These are phyloP conservation scores for Drosophila guanche DNA, from an alignment of 1,140 invertebrate genomes.

Conservation along the genomic window DNA sequence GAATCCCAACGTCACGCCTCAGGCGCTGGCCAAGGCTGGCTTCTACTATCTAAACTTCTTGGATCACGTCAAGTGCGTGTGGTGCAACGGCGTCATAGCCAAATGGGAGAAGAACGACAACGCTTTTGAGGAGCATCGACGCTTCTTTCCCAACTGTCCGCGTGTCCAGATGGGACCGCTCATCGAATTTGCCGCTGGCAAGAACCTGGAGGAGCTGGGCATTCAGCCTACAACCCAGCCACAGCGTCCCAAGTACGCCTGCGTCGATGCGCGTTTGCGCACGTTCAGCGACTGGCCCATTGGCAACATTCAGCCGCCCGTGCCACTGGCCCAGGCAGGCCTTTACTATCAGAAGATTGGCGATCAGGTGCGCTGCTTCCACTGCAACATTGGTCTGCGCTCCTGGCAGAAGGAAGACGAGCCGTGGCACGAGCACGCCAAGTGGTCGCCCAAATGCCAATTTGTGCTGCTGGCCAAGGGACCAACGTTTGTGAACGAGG, in stretches of 20 bases:
- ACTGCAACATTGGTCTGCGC: constrained; percentile 93
- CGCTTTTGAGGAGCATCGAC: constrained; percentile 90
- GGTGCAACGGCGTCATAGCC: constrained; percentile 88
- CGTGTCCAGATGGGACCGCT: constrained; percentile 82
- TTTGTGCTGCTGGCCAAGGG: constrained; percentile 92
- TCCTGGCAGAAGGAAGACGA: constrained; percentile 94
- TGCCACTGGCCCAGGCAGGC: constrained; percentile 89
- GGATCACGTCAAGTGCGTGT: constrained; percentile 92
- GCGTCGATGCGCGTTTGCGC: constrained; percentile 86
- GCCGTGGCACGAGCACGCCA: constrained; percentile 95
- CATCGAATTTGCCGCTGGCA: constrained; percentile 72
- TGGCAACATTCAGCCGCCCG: constrained; percentile 86
- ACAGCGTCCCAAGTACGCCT: constrained; percentile 86
- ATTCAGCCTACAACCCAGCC: constrained; percentile 87
- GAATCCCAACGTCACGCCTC: constrained; percentile 85
- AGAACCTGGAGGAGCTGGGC: constrained; percentile 86
- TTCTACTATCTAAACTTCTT: constrained; percentile 84
- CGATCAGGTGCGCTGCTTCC: constrained; percentile 93
- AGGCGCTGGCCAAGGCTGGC: constrained; percentile 91
- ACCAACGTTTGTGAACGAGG: constrained; percentile 88
- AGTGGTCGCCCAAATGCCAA: constrained; percentile 93
- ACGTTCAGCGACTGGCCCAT: constrained; percentile 88
- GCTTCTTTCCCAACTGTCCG: constrained; percentile 88
- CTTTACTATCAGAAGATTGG: constrained; percentile 89
- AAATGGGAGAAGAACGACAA: constrained; percentile 90